Percentiles rank a stretch among this genome's conserved stretches.
phyloP scores from a whole-genome alignment of 2,113 vertebrate genomes.

The Melierax canorus region DNA sequence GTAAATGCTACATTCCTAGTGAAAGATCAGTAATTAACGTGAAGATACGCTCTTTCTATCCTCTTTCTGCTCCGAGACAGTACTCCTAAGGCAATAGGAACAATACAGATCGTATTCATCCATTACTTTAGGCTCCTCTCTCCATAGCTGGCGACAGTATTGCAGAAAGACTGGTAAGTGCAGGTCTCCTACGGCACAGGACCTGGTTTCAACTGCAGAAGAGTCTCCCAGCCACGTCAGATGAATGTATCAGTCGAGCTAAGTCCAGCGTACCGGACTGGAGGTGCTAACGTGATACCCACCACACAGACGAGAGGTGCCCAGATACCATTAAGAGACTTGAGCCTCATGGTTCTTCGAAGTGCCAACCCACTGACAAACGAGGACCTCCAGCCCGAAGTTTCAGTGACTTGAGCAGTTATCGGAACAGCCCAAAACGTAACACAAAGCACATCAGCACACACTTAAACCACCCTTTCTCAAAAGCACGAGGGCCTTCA shows the following conservation, averaged over 20 bases:
- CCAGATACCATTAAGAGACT: background rate
- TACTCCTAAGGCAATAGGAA: background rate
- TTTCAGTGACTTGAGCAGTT: background rate
- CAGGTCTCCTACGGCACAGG: background rate
- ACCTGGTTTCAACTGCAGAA: background rate
- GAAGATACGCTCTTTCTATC: background rate
- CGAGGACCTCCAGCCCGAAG: background rate
- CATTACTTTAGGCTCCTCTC: background rate
- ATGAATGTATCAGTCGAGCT: background rate
- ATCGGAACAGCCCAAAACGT: background rate
- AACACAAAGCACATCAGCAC: background rate
- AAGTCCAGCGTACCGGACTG: background rate
- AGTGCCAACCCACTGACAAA: background rate
- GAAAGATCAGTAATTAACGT: background rate
- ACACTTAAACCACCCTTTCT: background rate
- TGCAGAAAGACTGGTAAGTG: background rate
- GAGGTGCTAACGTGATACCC: background rate
- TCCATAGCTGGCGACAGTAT: accelerated
- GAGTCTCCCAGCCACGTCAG: background rate
- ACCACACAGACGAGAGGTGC: background rate
- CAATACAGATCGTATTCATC: accelerated
- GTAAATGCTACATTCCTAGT: background rate
- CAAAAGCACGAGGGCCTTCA: background rate
- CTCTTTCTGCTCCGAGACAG: background rate
- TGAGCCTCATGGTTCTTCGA: background rate